Base-by-base conservation (phyloP, 2,113 vertebrate genomes). In the Dipodomys spectabilis region DNA sequence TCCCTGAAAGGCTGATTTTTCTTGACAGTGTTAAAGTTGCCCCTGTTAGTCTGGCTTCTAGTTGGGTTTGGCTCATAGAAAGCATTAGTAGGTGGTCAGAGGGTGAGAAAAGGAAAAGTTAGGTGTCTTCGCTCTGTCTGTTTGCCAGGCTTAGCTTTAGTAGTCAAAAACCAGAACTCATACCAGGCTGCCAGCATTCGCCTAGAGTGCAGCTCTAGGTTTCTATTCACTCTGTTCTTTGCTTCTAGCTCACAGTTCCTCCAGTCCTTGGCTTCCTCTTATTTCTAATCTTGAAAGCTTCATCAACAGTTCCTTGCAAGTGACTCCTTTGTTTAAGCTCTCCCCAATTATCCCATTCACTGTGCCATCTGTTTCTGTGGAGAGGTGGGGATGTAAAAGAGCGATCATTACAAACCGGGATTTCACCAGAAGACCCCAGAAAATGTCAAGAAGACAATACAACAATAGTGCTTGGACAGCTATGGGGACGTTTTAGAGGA, bases 371-470 rank as follows among this genome's bases (percentile, higher is more conserved):
- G 1, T 53, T 92, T 87, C 68, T 89, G 72, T 7, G 65, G 74
- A 44, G 73, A 22, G 18, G 84, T 22, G n/a, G 60, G 30, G 80
- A 30, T 64, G 82, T 65, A 88, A 73, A 88, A 68, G 25, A 25
- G n/a, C 11, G 13, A 25, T 32, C 44, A 77, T 49, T 89, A 87
- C 82, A 86, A 32, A 57, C n/a, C 28, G 15, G 60, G 23, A 4
- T 89, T 82, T 69, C 44, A 73, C 92, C 22, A 57, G 30, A 92
- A 94, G 27, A 13, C 19, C 92, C 45, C 68, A 84, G 62, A 81
- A 68, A 80, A 72, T 65, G 39, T 20, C 25, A 62, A 83, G 45
- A 82, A 64, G 45, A 35, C 69, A 62, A 88, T 62, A 15, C 22
- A 80, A 67, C 6, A 75, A 82, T 6, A 81, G 35, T 72, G 9